Conservation (phyloP, 2,797 vertebrate genomes). For the Poeciliopsis turneri region DNA sequence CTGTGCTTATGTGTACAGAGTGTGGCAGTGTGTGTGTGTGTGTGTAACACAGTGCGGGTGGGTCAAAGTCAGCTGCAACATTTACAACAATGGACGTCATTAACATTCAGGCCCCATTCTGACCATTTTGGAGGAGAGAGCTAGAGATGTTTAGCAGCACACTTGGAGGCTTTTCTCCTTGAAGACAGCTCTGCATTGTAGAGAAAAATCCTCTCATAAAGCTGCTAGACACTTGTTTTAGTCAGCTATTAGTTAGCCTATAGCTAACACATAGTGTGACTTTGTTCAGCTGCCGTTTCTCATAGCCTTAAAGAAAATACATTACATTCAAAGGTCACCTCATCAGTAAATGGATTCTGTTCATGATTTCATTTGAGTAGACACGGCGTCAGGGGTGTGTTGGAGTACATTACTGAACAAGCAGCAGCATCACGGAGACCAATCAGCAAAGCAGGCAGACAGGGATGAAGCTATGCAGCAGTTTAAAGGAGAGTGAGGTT, state of each 20-base stretch:
- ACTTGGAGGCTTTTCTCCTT: conserved; percentile 45
- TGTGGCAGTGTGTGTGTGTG: conserved; percentile 6
- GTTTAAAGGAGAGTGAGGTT: neutral
- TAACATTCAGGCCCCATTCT: conserved; percentile 60
- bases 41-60: conserved; percentile 15
- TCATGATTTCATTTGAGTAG: neutral
- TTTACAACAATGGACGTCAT: conserved; percentile 61
- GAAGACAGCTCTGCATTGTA: conserved; percentile 40
- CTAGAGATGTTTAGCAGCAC: conserved; percentile 61
- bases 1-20: conserved; percentile 14
- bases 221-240: conserved; percentile 44
- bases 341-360: neutral
- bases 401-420: neutral
- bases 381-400: neutral
- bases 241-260: neutral
- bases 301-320: neutral
- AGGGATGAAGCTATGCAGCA: neutral
- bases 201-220: conserved; percentile 41
- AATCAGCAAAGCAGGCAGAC: neutral
- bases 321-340: neutral
- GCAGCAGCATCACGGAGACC: neutral
- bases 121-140: conserved; percentile 59
- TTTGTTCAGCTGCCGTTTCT: neutral
- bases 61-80: conserved; percentile 63
- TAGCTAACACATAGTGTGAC: neutral